phyloP scores from a whole-genome alignment of 2,888 invertebrate genomes.

The Cheilosia soror region DNA sequence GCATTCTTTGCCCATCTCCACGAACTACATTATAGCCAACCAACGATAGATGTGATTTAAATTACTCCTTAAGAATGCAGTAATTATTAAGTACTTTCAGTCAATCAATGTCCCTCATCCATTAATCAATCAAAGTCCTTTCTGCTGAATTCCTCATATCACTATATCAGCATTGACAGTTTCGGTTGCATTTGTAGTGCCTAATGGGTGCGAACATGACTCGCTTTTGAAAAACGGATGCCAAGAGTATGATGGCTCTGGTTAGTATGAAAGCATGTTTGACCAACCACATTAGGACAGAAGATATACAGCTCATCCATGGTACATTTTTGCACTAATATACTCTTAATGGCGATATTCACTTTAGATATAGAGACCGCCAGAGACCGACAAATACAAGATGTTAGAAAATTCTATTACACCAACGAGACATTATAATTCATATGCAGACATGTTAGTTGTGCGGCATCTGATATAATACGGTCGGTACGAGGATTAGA shows the following conservation, averaged over 20 bases:
- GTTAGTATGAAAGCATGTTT: not conserved
- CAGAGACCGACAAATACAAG: slow-evolving; percentile 7
- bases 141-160: slow-evolving; percentile 22
- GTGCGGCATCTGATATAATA: slow-evolving; percentile 20
- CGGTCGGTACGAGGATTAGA: not conserved
- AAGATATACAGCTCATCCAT: slow-evolving; percentile 23
- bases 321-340: slow-evolving; percentile 31
- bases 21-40: not conserved
- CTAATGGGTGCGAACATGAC: slow-evolving; percentile 17
- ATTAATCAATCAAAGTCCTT: slow-evolving; percentile 59
- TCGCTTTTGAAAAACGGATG: slow-evolving; percentile 11
- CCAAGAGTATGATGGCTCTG: not conserved
- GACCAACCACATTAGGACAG: not conserved
- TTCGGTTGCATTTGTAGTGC: slow-evolving; percentile 14
- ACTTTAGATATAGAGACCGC: slow-evolving; percentile 45
- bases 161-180: slow-evolving; percentile 6
- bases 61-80: slow-evolving; percentile 10
- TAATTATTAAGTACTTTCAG: slow-evolving; percentile 22
- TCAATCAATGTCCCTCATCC: slow-evolving; percentile 40
- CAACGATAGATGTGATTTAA: slow-evolving; percentile 31
- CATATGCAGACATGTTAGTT: slow-evolving; percentile 2
- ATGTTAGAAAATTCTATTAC: not conserved
- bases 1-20: not conserved
- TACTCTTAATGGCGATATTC: slow-evolving; percentile 49
- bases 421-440: not conserved